Conservation (phyloP, 2,797 vertebrate species). For the Cossypha dichroa region DNA sequence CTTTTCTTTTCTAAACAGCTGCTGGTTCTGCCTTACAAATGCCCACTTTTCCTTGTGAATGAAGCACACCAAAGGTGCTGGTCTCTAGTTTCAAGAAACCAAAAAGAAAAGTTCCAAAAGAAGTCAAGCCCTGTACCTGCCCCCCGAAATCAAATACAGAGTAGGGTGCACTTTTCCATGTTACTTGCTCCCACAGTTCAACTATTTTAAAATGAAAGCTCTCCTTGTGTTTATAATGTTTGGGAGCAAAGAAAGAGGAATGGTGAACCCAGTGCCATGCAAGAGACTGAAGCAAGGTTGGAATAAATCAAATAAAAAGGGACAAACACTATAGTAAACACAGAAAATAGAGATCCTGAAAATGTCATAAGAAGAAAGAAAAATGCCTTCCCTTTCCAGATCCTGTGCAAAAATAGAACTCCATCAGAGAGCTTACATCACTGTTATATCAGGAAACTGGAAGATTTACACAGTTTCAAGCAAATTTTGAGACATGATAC, state of each 20-base stretch:
- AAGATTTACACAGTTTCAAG: not conserved
- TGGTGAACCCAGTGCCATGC: rapidly evolving
- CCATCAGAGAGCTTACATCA: not conserved
- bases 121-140: not conserved
- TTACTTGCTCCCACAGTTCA: not conserved
- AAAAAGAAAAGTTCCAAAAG: not conserved
- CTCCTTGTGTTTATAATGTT: not conserved
- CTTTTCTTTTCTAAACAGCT: not conserved
- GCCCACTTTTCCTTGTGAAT: not conserved
- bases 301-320: not conserved
- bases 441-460: not conserved
- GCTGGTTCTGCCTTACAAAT: not conserved
- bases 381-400: not conserved
- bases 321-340: not conserved
- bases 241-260: not conserved
- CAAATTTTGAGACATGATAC: not conserved
- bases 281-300: not conserved
- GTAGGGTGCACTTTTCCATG: not conserved
- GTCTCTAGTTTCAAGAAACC: not conserved
- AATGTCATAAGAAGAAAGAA: not conserved
- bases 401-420: not conserved
- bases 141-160: not conserved
- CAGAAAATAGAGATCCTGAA: not conserved
- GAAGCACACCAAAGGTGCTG: rapidly evolving
- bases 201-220: not conserved